Percentiles rank a stretch among this genome's conserved stretches.
Conservation (phyloP, 2,797 vertebrate species). For the Glyptemys insculpta region DNA sequence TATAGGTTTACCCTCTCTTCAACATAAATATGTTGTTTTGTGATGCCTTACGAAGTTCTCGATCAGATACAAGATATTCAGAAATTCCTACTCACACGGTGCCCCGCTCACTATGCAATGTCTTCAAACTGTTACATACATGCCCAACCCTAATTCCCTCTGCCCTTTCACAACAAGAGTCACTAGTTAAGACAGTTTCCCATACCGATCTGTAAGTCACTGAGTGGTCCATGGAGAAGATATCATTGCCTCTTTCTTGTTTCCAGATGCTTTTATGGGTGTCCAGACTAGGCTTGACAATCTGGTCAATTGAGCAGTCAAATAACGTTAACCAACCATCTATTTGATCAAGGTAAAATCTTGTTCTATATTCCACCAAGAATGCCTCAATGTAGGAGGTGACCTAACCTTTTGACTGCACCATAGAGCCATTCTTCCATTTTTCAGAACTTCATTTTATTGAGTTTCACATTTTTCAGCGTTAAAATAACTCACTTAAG, state of each 20-base stretch:
- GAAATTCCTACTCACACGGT: not conserved
- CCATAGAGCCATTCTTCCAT: not conserved
- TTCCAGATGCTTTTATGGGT: not conserved
- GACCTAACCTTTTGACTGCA: not conserved
- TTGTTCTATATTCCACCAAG: not conserved
- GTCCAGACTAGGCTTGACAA: not conserved
- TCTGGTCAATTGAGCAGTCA: not conserved
- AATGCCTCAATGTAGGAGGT: not conserved
- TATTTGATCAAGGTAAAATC: not conserved
- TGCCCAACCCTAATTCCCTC: not conserved
- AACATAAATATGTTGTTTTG: not conserved
- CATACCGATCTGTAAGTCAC: not conserved
- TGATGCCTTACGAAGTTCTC: not conserved
- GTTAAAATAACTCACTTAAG: not conserved
- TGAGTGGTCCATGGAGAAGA: not conserved
- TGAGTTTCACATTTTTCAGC: not conserved
- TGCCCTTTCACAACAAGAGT: not conserved
- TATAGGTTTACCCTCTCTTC: not conserved
- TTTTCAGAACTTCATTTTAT: not conserved
- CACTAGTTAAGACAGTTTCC: not conserved
- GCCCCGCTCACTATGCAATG: too few species aligned
- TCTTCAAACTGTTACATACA: not conserved
- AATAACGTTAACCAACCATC: not conserved
- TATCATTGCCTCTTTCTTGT: not conserved
- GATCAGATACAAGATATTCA: not conserved